Evolutionary conservation across 2,888 invertebrate genomes (phyloP).

Genomic region (Dione juno): DNA sequence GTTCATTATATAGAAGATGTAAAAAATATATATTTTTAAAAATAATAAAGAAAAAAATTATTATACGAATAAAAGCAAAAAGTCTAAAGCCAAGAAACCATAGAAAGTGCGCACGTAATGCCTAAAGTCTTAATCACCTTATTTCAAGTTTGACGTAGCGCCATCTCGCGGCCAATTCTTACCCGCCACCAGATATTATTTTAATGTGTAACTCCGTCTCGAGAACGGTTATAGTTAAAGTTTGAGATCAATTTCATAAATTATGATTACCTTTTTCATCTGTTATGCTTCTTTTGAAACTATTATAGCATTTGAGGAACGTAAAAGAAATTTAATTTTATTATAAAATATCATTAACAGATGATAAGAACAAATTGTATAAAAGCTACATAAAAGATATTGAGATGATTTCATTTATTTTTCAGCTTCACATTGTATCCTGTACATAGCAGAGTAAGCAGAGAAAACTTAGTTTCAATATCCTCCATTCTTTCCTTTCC

Average conservation of each 20-base stretch:
- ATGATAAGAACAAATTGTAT: no score
- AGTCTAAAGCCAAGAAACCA: slow-evolving; percentile 23
- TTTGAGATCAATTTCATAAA: slow-evolving; percentile 67
- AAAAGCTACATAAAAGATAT: no score
- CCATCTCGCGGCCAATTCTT: slow-evolving; percentile 74
- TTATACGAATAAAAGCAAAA: neutral
- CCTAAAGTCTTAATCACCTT: slow-evolving; percentile 64
- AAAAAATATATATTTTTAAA: neutral
- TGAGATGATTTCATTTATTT: no score
- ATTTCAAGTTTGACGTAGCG: slow-evolving; percentile 66
- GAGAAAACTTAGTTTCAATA: no score
- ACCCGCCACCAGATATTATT: slow-evolving; percentile 64
- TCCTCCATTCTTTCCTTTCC: no score
- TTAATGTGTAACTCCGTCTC: slow-evolving; percentile 70
- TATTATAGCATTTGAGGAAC: neutral
- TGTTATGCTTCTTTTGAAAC: slow-evolving; percentile 55
- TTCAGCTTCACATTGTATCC: no score
- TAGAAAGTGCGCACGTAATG: slow-evolving; percentile 61
- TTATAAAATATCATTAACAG: neutral
- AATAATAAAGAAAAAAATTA: no score
- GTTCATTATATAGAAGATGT: neutral
- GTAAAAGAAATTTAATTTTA: neutral
- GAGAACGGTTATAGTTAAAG: slow-evolving; percentile 68
- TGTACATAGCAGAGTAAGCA: no score
- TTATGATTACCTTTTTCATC: slow-evolving; percentile 57